These are phyloP conservation scores for Sussaba pulchella DNA, from an alignment of 2,888 invertebrate genomes.

Conservation along the genomic window DNA sequence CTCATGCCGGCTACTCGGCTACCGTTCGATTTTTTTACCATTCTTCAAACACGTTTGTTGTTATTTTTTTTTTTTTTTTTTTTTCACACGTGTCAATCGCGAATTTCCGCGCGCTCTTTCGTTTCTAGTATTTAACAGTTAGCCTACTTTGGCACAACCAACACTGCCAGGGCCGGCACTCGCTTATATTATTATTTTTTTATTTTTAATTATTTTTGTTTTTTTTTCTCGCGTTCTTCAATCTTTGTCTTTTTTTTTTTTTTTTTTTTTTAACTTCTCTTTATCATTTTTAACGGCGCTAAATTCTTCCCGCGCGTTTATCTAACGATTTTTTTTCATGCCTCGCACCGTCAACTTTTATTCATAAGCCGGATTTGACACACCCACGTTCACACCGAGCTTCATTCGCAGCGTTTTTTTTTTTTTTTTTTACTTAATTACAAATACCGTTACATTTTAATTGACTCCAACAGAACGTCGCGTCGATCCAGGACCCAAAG, in stretches of 20 bases:
- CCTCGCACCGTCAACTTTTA: constrained; percentile 38
- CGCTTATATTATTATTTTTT: constrained; percentile 76
- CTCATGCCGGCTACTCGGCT: constrained; percentile 82
- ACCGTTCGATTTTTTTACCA: constrained; percentile 63
- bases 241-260: constrained; percentile 38
- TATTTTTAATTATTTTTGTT: constrained; percentile 64
- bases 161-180: constrained; percentile 81
- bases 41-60: constrained; percentile 6
- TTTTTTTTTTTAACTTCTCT: constrained; percentile 44
- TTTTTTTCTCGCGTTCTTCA: constrained; percentile 56
- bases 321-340: constrained; percentile 12
- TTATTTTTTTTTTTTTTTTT: constrained; percentile 17
- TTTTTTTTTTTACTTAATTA: constrained; percentile 52
- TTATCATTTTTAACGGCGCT: constrained; percentile 51
- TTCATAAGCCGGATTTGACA: constrained; percentile 58
- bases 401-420: constrained; percentile 64
- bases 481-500: constrained; percentile 76
- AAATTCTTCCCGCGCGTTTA: constrained; percentile 34
- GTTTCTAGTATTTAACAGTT: constrained; percentile 71
- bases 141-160: constrained; percentile 84
- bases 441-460: constrained; percentile 81
- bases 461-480: constrained; percentile 82
- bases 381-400: constrained; percentile 61
- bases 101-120: constrained; percentile 36
- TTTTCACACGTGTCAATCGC: too few relatives aligned